Percentiles rank a stretch among this genome's conserved stretches.
Evolutionary conservation across 2,888 invertebrate species (phyloP).

Genomic region (Lasius platythorax): DNA sequence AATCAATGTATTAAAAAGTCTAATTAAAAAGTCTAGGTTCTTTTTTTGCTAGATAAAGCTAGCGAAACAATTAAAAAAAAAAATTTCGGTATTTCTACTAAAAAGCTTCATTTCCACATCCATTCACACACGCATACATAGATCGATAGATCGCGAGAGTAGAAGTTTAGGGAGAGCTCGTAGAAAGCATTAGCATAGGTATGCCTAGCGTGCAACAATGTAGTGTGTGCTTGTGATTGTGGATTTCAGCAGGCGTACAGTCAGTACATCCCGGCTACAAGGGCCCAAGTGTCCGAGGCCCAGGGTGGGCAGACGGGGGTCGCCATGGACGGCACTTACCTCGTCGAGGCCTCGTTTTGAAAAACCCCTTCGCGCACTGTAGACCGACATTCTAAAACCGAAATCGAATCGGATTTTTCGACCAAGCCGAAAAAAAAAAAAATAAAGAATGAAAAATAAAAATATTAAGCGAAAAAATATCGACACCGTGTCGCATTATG

Average conservation of each 20-base stretch:
- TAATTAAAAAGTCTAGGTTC: not conserved
- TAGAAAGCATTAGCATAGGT: conserved; percentile 76
- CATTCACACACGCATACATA: conserved; percentile 37
- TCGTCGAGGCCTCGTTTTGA: conserved; percentile 95
- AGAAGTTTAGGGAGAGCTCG: conserved; percentile 32
- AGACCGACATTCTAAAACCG: conserved; percentile 59
- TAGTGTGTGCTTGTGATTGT: conserved; percentile 86
- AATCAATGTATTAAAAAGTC: not conserved
- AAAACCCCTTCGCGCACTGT: conserved; percentile 62
- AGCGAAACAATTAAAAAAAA: not conserved
- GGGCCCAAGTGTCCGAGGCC: conserved; percentile 90
- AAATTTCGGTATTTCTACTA: conserved; percentile 14
- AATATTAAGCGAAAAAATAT: conserved; percentile 10
- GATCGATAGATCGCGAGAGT: conserved; percentile 41
- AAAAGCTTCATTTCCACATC: conserved; percentile 21
- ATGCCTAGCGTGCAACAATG: conserved; percentile 85
- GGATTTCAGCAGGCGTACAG: conserved; percentile 92
- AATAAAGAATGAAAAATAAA: conserved; percentile 34
- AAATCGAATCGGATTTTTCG: conserved; percentile 54
- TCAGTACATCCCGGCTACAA: conserved; percentile 95
- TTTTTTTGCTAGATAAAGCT: not conserved
- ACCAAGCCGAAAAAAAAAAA: conserved; percentile 53
- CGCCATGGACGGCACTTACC: conserved; percentile 94
- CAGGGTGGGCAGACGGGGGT: conserved; percentile 91
- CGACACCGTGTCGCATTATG: conserved; percentile 21